phyloP scores from a whole-genome alignment of 2,113 vertebrate species.

The Rhynchomys soricoides region DNA sequence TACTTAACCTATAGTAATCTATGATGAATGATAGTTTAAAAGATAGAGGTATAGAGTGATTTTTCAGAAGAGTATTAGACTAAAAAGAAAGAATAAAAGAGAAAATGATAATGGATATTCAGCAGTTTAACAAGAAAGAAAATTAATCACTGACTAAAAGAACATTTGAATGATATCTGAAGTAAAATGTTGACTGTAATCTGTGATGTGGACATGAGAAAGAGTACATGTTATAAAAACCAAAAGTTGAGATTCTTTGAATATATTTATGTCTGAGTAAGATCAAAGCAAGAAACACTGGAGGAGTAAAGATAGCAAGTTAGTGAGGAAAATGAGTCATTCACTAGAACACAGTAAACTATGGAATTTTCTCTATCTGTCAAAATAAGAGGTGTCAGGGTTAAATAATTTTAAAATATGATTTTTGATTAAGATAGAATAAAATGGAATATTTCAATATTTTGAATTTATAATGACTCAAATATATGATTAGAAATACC shows the following conservation, averaged over 20 bases:
- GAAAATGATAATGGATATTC: background rate
- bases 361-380: background rate
- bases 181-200: background rate
- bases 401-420: background rate
- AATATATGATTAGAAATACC: slow-evolving; percentile 6
- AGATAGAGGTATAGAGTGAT: background rate
- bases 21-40: background rate
- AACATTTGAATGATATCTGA: slow-evolving; percentile 4
- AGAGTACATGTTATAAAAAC: background rate
- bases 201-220: background rate
- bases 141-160: background rate
- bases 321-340: background rate
- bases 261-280: background rate
- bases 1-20: background rate
- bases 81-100: background rate
- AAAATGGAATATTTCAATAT: background rate
- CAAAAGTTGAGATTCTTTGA: background rate
- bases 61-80: background rate
- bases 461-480: background rate
- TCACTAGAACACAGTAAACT: background rate
- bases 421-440: background rate
- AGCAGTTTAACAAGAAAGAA: slow-evolving; percentile 7
- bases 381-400: background rate
- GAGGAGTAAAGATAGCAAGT: background rate
- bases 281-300: background rate